Evolutionary conservation across 2,113 vertebrate genomes (phyloP).

Genomic region (Rhinoderma darwinii): DNA sequence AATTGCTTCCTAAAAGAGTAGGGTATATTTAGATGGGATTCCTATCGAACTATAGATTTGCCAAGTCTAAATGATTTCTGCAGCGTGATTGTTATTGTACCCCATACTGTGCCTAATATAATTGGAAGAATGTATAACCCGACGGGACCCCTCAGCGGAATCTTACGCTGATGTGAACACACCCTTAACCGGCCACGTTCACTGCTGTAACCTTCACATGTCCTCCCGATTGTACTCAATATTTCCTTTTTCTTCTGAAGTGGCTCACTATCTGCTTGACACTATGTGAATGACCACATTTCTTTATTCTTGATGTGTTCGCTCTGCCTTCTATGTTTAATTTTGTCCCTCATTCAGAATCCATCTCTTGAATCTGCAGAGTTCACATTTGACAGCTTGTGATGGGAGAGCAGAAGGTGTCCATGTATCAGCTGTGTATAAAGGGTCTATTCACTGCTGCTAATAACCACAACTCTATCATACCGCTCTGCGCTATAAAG

Average conservation of each 20-base stretch:
- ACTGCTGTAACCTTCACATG: neutral
- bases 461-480: no score
- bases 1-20: neutral
- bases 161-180: no score
- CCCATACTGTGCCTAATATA: neutral
- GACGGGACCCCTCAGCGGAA: no score
- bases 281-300: no score
- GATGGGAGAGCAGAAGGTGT: neutral
- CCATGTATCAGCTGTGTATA: neutral
- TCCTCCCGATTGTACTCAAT: neutral
- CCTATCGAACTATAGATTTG: neutral
- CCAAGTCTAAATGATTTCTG: neutral
- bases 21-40: slow-evolving; percentile 16
- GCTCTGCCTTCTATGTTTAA: no score
- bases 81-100: neutral
- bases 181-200: neutral
- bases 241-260: no score
- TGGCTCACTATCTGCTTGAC: neutral
- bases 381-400: neutral
- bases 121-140: neutral
- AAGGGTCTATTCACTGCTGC: no score
- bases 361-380: neutral
- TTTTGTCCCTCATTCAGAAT: neutral
- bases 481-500: no score
- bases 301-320: neutral